These are phyloP conservation scores for Phyllotis vaccarum DNA, from an alignment of 2,797 vertebrate species.

Conservation along the genomic window DNA sequence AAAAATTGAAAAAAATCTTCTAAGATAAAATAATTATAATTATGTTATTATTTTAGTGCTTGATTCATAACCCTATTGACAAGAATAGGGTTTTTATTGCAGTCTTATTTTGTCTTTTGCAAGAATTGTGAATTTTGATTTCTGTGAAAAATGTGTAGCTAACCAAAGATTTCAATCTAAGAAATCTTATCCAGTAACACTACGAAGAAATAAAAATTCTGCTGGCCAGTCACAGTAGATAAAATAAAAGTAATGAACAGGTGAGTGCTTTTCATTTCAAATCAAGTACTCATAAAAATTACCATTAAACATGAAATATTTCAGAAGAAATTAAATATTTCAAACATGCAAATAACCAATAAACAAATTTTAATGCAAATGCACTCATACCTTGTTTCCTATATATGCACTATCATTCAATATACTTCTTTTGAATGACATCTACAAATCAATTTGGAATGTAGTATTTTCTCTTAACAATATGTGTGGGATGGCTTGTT, in stretches of 20 bases:
- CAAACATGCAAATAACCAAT: neutral
- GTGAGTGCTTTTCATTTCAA: neutral
- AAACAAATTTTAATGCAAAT: neutral
- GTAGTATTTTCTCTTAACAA: neutral
- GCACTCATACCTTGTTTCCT: neutral
- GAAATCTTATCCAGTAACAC: neutral
- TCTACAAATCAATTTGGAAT: neutral
- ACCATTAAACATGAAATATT: neutral
- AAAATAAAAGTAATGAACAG: neutral
- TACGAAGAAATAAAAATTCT: neutral
- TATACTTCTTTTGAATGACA: neutral
- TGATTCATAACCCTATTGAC: neutral
- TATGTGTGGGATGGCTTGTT: neutral
- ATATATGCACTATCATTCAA: neutral
- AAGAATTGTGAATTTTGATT: neutral
- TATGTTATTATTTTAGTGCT: neutral
- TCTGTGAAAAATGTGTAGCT: neutral
- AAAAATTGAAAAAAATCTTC: neutral
- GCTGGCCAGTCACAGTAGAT: neutral
- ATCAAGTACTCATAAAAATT: neutral
- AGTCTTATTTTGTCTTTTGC: neutral
- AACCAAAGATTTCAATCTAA: neutral
- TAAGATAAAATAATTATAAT: neutral
- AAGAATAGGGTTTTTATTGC: neutral
- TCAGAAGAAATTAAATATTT: neutral